Evolutionary conservation across 1,140 invertebrate genomes (phyloP).

Genomic region (Zelostemma sp.): DNA sequence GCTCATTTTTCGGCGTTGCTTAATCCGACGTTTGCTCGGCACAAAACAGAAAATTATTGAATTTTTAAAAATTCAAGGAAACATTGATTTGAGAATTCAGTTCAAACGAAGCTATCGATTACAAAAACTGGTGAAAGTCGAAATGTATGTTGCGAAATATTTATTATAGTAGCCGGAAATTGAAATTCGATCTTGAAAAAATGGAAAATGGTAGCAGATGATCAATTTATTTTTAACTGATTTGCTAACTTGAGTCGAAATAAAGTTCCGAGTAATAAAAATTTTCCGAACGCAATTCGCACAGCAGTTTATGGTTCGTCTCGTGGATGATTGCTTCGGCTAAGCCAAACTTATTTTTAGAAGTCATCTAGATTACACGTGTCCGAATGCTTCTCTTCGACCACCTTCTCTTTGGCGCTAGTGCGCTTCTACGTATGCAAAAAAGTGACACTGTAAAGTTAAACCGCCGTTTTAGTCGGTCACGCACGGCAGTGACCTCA

Average conservation of each 20-base stretch:
- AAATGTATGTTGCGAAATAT: no score
- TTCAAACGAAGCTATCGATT: no score
- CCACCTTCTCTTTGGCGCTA: slow-evolving; percentile 38
- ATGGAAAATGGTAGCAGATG: not conserved
- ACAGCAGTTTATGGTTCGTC: slow-evolving; percentile 62
- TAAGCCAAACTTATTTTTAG: slow-evolving; percentile 65
- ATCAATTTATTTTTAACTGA: no score
- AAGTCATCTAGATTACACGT: slow-evolving; percentile 60
- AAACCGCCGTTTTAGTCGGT: slow-evolving; percentile 33
- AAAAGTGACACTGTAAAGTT: slow-evolving; percentile 44
- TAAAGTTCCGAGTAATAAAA: slow-evolving; percentile 38
- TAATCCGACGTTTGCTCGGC: not conserved
- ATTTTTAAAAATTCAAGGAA: slow-evolving; percentile 1
- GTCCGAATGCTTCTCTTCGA: slow-evolving; percentile 31
- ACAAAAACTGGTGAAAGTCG: no score
- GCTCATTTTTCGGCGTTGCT: slow-evolving; percentile 12
- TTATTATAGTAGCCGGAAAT: no score
- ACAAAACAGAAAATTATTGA: not conserved
- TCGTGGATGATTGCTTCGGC: slow-evolving; percentile 61
- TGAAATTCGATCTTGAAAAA: not conserved
- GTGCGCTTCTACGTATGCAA: slow-evolving; percentile 30
- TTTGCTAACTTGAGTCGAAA: slow-evolving; percentile 15
- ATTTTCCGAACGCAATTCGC: slow-evolving; percentile 31
- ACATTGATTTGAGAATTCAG: no score
- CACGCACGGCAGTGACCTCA: slow-evolving; percentile 53